A percentile compares a stretch with the other conserved stretches of the same genome.
These are phyloP conservation scores for Diabrotica undecimpunctata DNA, from an alignment of 1,140 invertebrate species.

Conservation along the genomic window DNA sequence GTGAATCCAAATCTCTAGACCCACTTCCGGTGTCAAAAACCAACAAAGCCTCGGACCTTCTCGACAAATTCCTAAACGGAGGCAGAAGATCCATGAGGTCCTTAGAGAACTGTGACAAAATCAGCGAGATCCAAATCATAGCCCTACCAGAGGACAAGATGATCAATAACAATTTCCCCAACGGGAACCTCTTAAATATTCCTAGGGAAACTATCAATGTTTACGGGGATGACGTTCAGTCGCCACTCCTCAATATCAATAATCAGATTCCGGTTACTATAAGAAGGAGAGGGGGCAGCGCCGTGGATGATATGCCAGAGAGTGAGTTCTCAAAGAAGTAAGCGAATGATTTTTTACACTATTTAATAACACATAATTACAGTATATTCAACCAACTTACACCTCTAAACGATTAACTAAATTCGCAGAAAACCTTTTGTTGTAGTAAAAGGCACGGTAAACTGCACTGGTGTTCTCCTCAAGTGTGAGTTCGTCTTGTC, in stretches of 20 bases:
- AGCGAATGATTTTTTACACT: constrained; percentile 18
- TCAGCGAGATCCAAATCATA: constrained; percentile 43
- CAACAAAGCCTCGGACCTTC: constrained; percentile 25
- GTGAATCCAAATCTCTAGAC: constrained; percentile 54
- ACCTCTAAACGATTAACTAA: too few relatives aligned
- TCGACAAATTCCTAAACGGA: constrained; percentile 24
- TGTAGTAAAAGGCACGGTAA: too few relatives aligned
- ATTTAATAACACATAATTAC: too few relatives aligned
- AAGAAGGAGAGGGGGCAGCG: constrained; percentile 38
- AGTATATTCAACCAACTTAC: too few relatives aligned
- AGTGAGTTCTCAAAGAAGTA: constrained; percentile 50
- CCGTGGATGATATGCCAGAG: constrained; percentile 34
- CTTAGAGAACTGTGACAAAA: constrained; percentile 50
- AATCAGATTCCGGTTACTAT: constrained; percentile 34
- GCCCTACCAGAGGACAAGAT: constrained; percentile 49
- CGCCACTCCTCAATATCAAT: constrained; percentile 50
- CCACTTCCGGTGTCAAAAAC: constrained; percentile 44
- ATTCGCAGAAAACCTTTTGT: too few relatives aligned
- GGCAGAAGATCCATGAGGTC: constrained; percentile 23
- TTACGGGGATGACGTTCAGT: constrained; percentile 50
- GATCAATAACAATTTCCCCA: constrained; percentile 55
- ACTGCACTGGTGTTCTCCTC: too few relatives aligned
- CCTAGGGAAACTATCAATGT: constrained; percentile 41
- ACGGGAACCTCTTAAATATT: constrained; percentile 52
- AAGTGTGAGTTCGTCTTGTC: too few relatives aligned